Percentiles rank a stretch among this genome's conserved stretches.
These are phyloP conservation scores for Yasuhikotakia modesta DNA, from an alignment of 2,797 vertebrate genomes.

Conservation along the genomic window DNA sequence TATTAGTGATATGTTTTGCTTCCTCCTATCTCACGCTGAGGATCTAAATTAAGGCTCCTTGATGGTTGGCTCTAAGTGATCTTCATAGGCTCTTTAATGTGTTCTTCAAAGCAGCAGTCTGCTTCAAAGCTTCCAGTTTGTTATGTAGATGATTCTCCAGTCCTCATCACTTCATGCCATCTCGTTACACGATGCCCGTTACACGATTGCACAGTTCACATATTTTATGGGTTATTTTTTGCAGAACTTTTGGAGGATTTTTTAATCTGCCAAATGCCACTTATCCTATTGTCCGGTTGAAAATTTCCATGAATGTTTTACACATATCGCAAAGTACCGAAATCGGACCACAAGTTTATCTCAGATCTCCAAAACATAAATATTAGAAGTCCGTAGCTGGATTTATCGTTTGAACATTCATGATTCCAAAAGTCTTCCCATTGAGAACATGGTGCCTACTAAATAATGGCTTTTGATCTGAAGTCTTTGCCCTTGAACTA, in stretches of 20 bases:
- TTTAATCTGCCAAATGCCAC: not conserved
- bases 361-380: not conserved
- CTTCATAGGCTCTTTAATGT: constrained; percentile 70
- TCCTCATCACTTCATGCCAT: not conserved
- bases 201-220: constrained; percentile 47
- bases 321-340: not conserved
- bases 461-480: constrained; percentile 12
- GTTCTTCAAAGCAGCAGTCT: constrained; percentile 62
- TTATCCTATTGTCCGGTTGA: not conserved
- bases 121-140: constrained; percentile 35
- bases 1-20: constrained; percentile 76
- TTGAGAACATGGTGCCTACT: not conserved
- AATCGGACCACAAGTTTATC: not conserved
- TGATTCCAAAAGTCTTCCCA: constrained; percentile 2
- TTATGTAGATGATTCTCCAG: constrained; percentile 41
- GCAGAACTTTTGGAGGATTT: constrained; percentile 38
- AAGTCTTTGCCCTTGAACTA: constrained; percentile 68
- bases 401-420: not conserved
- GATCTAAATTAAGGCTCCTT: constrained; percentile 69
- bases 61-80: constrained; percentile 67
- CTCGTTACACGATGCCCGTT: not conserved
- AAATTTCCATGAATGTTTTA: not conserved
- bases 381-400: not conserved
- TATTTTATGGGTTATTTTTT: too few species aligned
- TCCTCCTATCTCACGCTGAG: constrained; percentile 64